These are phyloP conservation scores for Melieria picta DNA, from an alignment of 2,888 invertebrate genomes.

Conservation along the genomic window DNA sequence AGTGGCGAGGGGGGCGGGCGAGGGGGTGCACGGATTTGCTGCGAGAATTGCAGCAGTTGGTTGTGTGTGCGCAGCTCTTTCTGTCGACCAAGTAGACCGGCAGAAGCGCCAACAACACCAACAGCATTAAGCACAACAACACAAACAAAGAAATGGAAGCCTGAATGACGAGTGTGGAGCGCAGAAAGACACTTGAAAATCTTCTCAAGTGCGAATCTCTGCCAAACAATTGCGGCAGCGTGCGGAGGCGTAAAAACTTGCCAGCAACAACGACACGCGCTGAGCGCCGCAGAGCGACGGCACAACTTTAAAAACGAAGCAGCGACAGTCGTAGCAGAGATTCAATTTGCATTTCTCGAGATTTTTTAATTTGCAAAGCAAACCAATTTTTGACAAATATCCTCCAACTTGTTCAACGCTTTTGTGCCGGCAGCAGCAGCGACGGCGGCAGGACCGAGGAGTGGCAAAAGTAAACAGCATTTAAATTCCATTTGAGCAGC, in stretches of 20 bases:
- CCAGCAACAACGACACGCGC: slow-evolving; percentile 1
- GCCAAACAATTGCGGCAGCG: slow-evolving; percentile 7
- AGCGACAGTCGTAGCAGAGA: not conserved
- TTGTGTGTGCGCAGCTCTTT: too few species aligned
- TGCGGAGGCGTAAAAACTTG: slow-evolving; percentile 4
- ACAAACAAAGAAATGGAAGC: too few species aligned
- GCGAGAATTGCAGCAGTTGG: too few species aligned
- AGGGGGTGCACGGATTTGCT: too few species aligned
- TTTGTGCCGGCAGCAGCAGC: not conserved
- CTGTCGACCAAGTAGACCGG: too few species aligned
- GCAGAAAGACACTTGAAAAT: slow-evolving; percentile 13
- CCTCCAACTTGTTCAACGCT: slow-evolving; percentile 3
- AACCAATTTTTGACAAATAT: slow-evolving; percentile 41
- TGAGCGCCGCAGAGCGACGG: too few species aligned
- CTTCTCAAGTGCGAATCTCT: slow-evolving; percentile 26
- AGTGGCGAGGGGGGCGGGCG: too few species aligned
- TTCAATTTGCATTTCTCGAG: slow-evolving; percentile 37
- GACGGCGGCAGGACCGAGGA: too few species aligned
- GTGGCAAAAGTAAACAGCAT: slow-evolving; percentile 37
- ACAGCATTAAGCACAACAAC: too few species aligned
- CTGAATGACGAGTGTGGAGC: too few species aligned
- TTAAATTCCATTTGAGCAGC: slow-evolving; percentile 37
- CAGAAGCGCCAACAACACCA: too few species aligned
- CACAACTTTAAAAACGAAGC: too few species aligned
- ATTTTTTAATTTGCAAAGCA: slow-evolving; percentile 43